Evolutionary conservation across 2,888 invertebrate species (phyloP), one percentile per base, ranked within the genome.

Genomic region (Lottia gigantea): DNA sequence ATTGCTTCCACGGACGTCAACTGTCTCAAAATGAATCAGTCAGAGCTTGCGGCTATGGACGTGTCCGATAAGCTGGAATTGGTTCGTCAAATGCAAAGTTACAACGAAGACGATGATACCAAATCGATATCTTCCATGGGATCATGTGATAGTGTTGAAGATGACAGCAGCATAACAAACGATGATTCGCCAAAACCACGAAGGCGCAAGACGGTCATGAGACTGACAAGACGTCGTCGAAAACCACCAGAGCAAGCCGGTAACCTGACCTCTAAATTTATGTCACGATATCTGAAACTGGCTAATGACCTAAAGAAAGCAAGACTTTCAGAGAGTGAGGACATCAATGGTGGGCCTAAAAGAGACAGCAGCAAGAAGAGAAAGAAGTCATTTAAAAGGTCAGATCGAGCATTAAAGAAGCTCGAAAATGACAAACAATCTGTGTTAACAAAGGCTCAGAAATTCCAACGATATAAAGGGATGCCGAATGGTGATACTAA

Each of bases 1-100:
- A 91, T 98, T 87, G 94, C 98, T 65, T 96, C 97, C 3, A 98
- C 97, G 6, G 95, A 96, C 87, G 91, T 98, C 19, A 84, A 84
- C 76, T 84, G 83, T 64, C 80, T 84, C 80, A 82, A 80, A 65
- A 78, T 82, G 16, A 84, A 83, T 69, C 82, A 80, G 47, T 77
- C 71, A 26, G 84, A 84, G 64, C 71, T 82, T 11, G 76, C 79
- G 7, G 78, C 79, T 23, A 81, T 84, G 82, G 82, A 82, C 47
- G 78, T 84, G 14, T 78, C 80, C 15, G 80, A 81, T 75, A 84
- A 84, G 69, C 77, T 84, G 23, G 79, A 80, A 25, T 74, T 84
- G 11, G 84, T 82, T 8, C 78, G 80, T 55, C 79, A 82, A 70
- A 80, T 84, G 80, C 82, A 82, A 66, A 80, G 76, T n/a, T 79